phyloP scores from a whole-genome alignment of 2,888 invertebrate species.

The Rhodophaea formosa region DNA sequence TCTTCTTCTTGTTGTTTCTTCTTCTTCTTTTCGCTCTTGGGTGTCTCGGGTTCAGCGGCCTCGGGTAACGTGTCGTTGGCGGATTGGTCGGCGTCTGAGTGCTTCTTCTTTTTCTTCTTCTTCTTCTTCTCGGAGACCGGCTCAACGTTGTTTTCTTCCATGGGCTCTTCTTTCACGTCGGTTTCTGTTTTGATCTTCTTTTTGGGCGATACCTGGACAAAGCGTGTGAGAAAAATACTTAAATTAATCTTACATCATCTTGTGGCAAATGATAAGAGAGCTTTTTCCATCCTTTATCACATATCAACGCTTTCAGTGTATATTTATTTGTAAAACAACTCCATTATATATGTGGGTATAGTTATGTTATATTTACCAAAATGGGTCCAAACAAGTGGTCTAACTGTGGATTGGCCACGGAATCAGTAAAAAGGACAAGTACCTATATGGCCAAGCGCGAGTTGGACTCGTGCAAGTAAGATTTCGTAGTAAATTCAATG shows the following conservation, averaged over 20 bases:
- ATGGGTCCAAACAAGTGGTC: too few species aligned
- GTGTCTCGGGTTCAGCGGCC: neutral
- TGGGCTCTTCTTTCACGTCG: constrained; percentile 35
- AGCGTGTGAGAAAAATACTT: constrained; percentile 1
- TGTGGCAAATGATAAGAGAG: too few species aligned
- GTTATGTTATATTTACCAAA: too few species aligned
- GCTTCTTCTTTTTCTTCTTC: constrained; percentile 78
- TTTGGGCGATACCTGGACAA: constrained; percentile 56
- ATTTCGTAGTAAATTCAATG: too few species aligned
- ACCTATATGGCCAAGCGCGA: too few species aligned
- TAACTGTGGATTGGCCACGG: too few species aligned
- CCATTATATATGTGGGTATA: too few species aligned
- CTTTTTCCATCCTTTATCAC: too few species aligned
- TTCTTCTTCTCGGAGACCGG: constrained; percentile 72
- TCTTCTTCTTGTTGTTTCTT: constrained; percentile 44
- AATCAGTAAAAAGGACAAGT: too few species aligned
- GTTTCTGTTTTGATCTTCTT: constrained; percentile 55
- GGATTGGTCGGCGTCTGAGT: constrained; percentile 53
- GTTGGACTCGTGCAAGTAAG: too few species aligned
- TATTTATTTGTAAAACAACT: too few species aligned
- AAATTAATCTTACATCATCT: constrained; percentile 2
- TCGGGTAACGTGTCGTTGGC: neutral
- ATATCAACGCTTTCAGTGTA: too few species aligned
- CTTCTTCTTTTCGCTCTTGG: constrained; percentile 29
- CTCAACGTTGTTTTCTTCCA: constrained; percentile 31